Evolutionary conservation across 2,113 vertebrate genomes (phyloP), one percentile per base, ranked within the genome.

Genomic region (Corydoras maculifer): DNA sequence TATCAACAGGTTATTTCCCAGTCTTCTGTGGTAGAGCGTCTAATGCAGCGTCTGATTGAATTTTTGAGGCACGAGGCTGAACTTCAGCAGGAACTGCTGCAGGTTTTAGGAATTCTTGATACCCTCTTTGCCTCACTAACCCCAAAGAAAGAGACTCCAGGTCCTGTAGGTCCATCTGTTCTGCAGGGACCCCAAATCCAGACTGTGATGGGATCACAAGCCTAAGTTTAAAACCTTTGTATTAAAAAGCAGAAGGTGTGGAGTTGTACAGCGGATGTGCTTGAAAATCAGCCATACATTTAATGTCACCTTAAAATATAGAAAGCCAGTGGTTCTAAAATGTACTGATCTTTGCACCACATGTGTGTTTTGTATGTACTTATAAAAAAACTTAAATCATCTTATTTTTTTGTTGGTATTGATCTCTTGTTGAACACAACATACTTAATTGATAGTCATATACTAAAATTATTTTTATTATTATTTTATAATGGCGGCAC

Each of bases 81-180:
- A 83, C 96, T 93, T 79, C 92, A 98, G 77, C 90, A 90, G 77
- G 92, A 98, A 29, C 89, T 99, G 0, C 72, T 99, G 32, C 94
- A 97, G 85, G 93, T 94, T 64, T 82, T 99, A 78, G 97, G 97
- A 53, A 99, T 99, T 93, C 89, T 99, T 90, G 97, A 98, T 87
- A 92, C 93, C 2, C 85, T 99, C 43, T 98, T 99, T 75, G 93
- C 96, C 72, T 92, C 93, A n/a, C 88, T 92, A 72, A 86, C 91
- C 9, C 85, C 88, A 12, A 93, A 88, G 77, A 91, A 68, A 78
- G 82, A 87, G 73, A 81, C 82, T 0, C 62, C 67, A 11, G 32
- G 75, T 32, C 77, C 75, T 62, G 70, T 62, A 65, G 77, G 57
- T 67, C 82, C n/a, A 85, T 85, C 18, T 75, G 82, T 13, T 59